Conservation (phyloP, 2,888 invertebrate genomes). For the Ctenicera cuprea region DNA sequence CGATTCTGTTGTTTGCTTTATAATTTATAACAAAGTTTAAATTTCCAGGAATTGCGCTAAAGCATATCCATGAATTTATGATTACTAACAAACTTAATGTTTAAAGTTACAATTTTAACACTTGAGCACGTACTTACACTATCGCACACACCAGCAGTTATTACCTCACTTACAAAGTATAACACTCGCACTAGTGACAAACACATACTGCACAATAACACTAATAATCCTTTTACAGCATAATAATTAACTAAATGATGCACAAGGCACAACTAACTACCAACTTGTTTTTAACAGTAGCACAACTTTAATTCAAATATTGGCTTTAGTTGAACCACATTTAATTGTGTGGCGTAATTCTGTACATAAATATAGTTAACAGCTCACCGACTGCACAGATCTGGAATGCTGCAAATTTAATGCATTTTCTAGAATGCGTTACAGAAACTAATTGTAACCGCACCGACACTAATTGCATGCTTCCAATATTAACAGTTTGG, state of each 20-base stretch:
- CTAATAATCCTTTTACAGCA: background rate
- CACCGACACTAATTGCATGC: slow-evolving; percentile 30
- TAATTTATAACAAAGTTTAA: background rate
- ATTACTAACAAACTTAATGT: background rate
- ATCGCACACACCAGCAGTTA: slow-evolving; percentile 30
- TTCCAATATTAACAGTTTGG: slow-evolving; percentile 26
- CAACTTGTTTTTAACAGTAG: no score
- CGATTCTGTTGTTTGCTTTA: background rate
- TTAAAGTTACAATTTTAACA: slow-evolving; percentile 20
- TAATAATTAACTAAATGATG: no score
- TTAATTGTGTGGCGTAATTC: background rate
- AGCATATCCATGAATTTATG: background rate
- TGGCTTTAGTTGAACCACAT: no score
- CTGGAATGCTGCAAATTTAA: slow-evolving; percentile 5
- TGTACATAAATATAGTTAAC: background rate
- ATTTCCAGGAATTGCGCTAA: slow-evolving; percentile 16
- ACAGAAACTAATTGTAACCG: slow-evolving; percentile 27
- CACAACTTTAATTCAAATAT: no score
- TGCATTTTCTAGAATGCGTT: slow-evolving; percentile 13
- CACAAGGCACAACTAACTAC: no score
- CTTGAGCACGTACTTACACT: slow-evolving; percentile 32
- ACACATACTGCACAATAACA: slow-evolving; percentile 12
- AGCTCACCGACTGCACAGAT: background rate
- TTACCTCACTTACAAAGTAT: slow-evolving; percentile 4
- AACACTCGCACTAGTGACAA: background rate